Evolutionary conservation across 1,140 invertebrate species (phyloP).

Genomic region (Drosophila insularis): DNA sequence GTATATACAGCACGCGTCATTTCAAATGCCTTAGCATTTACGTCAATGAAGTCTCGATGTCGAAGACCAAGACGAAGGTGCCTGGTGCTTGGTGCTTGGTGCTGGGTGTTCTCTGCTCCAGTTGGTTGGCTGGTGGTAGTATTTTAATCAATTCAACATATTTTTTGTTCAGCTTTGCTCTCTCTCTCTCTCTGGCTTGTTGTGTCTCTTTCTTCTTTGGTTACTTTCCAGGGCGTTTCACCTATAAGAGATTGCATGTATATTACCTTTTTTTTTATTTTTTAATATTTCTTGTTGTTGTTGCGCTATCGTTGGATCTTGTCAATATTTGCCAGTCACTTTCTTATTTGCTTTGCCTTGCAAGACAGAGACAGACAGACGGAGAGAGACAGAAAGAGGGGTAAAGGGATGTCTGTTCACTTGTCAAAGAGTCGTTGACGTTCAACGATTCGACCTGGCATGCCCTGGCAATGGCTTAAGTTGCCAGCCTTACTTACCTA

Average conservation of each 20-base stretch:
- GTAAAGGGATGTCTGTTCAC: conserved; percentile 40
- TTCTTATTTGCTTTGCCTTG: conserved; percentile 61
- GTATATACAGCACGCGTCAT: conserved; percentile 67
- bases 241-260: conserved; percentile 3
- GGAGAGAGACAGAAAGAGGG: background rate
- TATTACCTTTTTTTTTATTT: background rate
- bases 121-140: conserved; percentile 29
- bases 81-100: too few relatives aligned
- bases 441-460: conserved; percentile 21
- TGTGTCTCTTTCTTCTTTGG: background rate
- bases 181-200: too few relatives aligned
- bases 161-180: background rate
- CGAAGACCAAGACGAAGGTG: conserved; percentile 3
- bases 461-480: background rate
- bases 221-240: conserved; percentile 20
- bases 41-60: conserved; percentile 48
- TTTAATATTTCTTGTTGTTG: conserved; percentile 21
- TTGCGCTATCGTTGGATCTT: conserved; percentile 54
- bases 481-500: background rate
- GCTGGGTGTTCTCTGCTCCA: background rate
- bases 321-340: conserved; percentile 75
- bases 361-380: conserved; percentile 22
- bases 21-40: conserved; percentile 64
- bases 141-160: conserved; percentile 33
- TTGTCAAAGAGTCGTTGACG: conserved; percentile 71